These are phyloP conservation scores for Chaetorhynchus papuensis DNA, from an alignment of 2,113 vertebrate genomes.

Conservation along the genomic window DNA sequence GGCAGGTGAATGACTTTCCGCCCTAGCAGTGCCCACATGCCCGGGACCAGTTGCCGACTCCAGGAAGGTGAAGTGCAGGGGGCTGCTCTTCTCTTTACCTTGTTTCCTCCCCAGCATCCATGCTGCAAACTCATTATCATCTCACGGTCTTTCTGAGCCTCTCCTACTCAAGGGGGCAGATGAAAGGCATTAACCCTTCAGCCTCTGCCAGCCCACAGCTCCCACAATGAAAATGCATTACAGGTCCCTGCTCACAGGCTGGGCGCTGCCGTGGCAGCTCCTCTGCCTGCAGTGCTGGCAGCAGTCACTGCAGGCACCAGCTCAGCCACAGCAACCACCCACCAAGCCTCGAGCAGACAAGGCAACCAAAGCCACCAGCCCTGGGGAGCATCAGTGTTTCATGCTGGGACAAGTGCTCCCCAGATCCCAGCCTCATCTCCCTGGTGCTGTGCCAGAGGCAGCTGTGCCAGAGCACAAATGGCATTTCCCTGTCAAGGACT, in stretches of 20 bases:
- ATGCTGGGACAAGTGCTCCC: not conserved
- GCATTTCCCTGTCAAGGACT: not conserved
- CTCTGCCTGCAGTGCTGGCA: accelerated
- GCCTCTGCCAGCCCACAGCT: not conserved
- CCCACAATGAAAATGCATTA: not conserved
- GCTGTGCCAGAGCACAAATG: not conserved
- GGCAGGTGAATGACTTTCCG: accelerated
- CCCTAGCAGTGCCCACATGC: accelerated
- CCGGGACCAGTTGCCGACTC: accelerated
- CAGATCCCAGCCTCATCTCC: accelerated
- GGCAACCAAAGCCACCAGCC: not conserved
- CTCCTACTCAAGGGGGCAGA: not conserved
- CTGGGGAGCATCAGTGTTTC: not conserved
- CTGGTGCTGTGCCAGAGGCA: not conserved
- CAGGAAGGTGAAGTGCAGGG: not conserved
- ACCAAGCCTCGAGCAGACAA: not conserved
- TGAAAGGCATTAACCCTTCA: not conserved
- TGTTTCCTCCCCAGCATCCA: not conserved
- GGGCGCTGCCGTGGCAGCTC: not conserved
- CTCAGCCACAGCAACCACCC: not conserved
- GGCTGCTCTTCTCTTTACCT: not conserved
- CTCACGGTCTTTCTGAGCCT: not conserved
- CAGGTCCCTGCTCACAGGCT: not conserved
- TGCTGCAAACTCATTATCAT: not conserved
- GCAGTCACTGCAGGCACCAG: not conserved